Evolutionary conservation across 2,797 vertebrate species (phyloP).

Genomic region (Esox lucius): DNA sequence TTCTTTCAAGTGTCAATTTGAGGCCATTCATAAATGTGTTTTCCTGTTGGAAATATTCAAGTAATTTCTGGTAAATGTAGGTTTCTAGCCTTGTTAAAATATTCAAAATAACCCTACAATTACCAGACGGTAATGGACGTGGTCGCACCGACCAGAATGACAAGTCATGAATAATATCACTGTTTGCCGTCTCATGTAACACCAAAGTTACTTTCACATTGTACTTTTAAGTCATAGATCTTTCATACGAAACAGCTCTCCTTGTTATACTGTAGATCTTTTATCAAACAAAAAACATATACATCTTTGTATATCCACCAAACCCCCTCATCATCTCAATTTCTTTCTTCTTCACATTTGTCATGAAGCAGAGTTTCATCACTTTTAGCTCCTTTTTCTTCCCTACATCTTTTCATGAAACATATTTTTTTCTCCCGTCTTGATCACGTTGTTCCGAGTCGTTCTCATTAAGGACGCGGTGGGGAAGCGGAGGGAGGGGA

Average conservation of each 20-base stretch:
- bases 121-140: neutral
- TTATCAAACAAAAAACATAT: neutral
- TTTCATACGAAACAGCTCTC: neutral
- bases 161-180: neutral
- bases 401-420: neutral
- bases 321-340: neutral
- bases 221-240: neutral
- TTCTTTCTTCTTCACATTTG: constrained; percentile 14
- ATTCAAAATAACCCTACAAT: too few relatives aligned
- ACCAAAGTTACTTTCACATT: neutral
- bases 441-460: constrained; percentile 13
- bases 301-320: neutral
- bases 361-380: constrained; percentile 12
- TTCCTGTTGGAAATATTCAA: too few relatives aligned
- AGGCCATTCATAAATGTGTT: too few relatives aligned
- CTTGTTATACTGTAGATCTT: neutral
- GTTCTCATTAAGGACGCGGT: constrained; percentile 4
- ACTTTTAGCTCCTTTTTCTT: neutral
- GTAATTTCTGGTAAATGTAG: too few relatives aligned
- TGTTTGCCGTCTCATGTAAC: neutral
- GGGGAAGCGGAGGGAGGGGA: neutral
- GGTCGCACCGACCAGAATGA: neutral
- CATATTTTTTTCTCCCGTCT: neutral
- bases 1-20: too few relatives aligned
- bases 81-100: too few relatives aligned